phyloP scores from a whole-genome alignment of 2,797 vertebrate species.

The Sebastes goodei region DNA sequence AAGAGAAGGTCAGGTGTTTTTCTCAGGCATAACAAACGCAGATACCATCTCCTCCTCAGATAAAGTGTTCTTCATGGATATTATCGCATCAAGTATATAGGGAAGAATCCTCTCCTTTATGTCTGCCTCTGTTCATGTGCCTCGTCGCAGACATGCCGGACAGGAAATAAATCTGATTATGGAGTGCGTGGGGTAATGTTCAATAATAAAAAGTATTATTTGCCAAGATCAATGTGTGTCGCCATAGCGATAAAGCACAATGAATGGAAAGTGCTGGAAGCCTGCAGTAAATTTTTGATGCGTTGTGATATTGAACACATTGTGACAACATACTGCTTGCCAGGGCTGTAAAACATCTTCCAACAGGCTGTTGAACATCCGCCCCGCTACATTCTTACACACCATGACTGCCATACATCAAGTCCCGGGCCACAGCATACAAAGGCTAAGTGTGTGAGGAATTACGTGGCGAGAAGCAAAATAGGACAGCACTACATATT shows the following conservation, averaged over 20 bases:
- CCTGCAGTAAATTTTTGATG: conserved; percentile 80
- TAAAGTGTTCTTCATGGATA: conserved; percentile 57
- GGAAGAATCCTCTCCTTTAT: conserved; percentile 33
- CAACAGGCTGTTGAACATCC: conserved; percentile 79
- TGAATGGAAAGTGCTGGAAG: conserved; percentile 78
- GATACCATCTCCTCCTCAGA: conserved; percentile 57
- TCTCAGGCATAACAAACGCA: conserved; percentile 46
- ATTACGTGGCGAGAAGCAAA: conserved; percentile 61
- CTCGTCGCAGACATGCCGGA: conserved; percentile 57
- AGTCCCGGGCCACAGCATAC: conserved; percentile 44
- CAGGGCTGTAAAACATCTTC: conserved; percentile 79
- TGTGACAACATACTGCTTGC: conserved; percentile 78
- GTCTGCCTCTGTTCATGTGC: conserved; percentile 55
- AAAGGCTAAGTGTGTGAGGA: conserved; percentile 64
- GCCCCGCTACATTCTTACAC: conserved; percentile 55
- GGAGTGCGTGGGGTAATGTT: conserved; percentile 76
- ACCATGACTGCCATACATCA: conserved; percentile 72
- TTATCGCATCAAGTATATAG: conserved; percentile 44
- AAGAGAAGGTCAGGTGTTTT: conserved; percentile 65
- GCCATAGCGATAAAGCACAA: conserved; percentile 78
- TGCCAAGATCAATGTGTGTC: conserved; percentile 81
- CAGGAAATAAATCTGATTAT: conserved; percentile 80
- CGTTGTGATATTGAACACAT: conserved; percentile 80
- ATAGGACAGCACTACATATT: conserved; percentile 67
- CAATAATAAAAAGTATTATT: conserved; percentile 85